Evolutionary conservation across 1,140 invertebrate species (phyloP), one percentile per base, ranked within the genome.

Genomic region (Ladona fulva): DNA sequence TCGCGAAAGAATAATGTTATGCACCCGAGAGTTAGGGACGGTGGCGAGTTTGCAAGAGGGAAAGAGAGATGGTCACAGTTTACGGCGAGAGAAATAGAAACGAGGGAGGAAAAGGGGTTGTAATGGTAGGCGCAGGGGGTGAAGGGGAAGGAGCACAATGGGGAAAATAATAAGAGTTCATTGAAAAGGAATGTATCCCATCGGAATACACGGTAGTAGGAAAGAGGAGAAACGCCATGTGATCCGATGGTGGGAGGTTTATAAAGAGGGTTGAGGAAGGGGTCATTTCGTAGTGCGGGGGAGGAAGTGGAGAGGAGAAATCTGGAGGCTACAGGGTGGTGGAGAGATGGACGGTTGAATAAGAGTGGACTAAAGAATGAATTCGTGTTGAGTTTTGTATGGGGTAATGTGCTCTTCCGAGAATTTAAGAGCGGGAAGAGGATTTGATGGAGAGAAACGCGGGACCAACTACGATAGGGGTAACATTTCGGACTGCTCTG

Each of bases 211-310:
- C 25, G 25, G 74, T 66, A 12, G 0, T 16, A 22, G 76, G 66
- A 77, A 66, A 80, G 25, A 44, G 59, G 66, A 24, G 80, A 76
- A 79, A 24, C 77, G 24, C 73, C 78, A 78, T 76, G 52, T 59
- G 78, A 75, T 75, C 77, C 76, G 73, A 80, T 77, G 77, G 79
- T 78, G 77, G 74, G 29, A 37, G 29, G 29, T 8, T 37, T 37
- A 37, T 76, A 77, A 78, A 80, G 79, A 75, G 76, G 79, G 80
- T 79, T 80, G 78, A 76, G 79, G 77, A 77, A 59, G 25, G 29
- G 74, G 19, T 78, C 25, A n/a, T 22, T 77, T 44, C 37, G 59
- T 22, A 25, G 44, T 52, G 22, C 42, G 77, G n/a, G 24, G 16
- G 44, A 16, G 22, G 24, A 12, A 6, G 11, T 11, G 52, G n/a